phyloP scores from a whole-genome alignment of 1,140 invertebrate genomes.

The Cotesia typhae region DNA sequence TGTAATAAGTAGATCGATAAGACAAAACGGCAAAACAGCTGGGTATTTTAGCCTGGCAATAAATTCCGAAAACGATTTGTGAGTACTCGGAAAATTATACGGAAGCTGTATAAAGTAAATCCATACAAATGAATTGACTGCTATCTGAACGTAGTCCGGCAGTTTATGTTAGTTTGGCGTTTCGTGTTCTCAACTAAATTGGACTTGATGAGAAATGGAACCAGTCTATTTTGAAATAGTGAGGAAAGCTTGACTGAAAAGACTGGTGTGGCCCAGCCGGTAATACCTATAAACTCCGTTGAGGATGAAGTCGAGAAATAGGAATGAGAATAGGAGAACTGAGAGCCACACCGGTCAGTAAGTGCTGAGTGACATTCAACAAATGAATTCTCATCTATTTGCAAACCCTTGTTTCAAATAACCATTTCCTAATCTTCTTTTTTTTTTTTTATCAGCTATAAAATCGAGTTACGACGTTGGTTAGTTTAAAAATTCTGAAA shows the following conservation, averaged over 20 bases:
- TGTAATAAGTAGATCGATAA: too few species aligned
- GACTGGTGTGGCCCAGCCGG: too few species aligned
- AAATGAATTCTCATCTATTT: slow-evolving; percentile 14
- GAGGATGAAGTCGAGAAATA: too few species aligned
- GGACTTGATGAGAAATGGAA: slow-evolving; percentile 54
- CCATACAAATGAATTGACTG: slow-evolving; percentile 46
- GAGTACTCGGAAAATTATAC: slow-evolving; percentile 11
- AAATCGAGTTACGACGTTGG: neutral
- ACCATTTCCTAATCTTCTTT: neutral
- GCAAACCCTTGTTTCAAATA: neutral
- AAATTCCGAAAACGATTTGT: too few species aligned
- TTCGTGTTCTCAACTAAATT: slow-evolving; percentile 52
- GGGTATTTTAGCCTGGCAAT: too few species aligned
- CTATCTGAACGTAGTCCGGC: slow-evolving; percentile 29
- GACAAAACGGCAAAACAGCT: too few species aligned
- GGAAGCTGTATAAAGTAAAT: slow-evolving; percentile 43
- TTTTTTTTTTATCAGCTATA: neutral
- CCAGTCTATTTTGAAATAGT: slow-evolving; percentile 36
- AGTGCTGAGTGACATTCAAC: slow-evolving; percentile 1
- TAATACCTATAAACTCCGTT: too few species aligned
- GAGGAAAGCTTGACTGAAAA: slow-evolving; percentile 10
- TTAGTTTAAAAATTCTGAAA: too few species aligned
- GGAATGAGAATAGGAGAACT: too few species aligned
- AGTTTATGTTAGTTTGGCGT: slow-evolving; percentile 9
- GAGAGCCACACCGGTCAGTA: neutral